These are phyloP conservation scores for Batillaria attramentaria DNA, from an alignment of 1,140 invertebrate species.

Conservation along the genomic window DNA sequence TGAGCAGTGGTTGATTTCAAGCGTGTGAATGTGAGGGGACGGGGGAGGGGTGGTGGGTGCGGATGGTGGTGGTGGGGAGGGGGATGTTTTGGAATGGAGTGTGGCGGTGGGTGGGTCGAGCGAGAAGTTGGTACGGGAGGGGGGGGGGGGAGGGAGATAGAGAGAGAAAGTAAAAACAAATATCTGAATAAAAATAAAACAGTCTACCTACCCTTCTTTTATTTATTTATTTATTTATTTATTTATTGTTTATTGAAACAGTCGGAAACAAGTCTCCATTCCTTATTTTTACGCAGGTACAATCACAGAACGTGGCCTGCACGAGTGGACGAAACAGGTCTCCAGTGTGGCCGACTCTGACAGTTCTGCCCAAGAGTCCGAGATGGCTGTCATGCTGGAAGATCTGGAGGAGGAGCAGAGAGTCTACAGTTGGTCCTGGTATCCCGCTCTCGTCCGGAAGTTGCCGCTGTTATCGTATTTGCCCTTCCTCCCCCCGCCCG, in stretches of 20 bases:
- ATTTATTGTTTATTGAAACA: background rate
- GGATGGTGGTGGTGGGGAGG: too few relatives aligned
- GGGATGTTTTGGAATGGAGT: too few relatives aligned
- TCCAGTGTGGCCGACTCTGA: background rate
- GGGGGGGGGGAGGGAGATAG: too few relatives aligned
- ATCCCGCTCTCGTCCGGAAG: background rate
- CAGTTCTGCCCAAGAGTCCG: background rate
- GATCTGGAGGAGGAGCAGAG: background rate
- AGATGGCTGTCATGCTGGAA: background rate
- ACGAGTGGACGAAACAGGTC: background rate
- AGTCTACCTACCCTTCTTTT: background rate
- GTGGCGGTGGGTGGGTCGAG: too few relatives aligned
- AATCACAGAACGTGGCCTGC: background rate
- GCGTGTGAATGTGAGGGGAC: too few relatives aligned
- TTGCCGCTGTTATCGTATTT: background rate
- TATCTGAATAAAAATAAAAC: background rate
- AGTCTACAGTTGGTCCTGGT: background rate
- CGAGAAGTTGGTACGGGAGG: too few relatives aligned
- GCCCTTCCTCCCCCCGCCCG: conserved; percentile 8
- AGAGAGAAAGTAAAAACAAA: too few relatives aligned
- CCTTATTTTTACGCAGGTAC: background rate
- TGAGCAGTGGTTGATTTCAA: too few relatives aligned
- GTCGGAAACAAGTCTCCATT: background rate
- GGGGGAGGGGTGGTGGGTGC: too few relatives aligned
- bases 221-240: background rate